Evolutionary conservation across 2,113 vertebrate species (phyloP), one percentile per base, ranked within the genome.

Genomic region (Ramphastos sulfuratus): DNA sequence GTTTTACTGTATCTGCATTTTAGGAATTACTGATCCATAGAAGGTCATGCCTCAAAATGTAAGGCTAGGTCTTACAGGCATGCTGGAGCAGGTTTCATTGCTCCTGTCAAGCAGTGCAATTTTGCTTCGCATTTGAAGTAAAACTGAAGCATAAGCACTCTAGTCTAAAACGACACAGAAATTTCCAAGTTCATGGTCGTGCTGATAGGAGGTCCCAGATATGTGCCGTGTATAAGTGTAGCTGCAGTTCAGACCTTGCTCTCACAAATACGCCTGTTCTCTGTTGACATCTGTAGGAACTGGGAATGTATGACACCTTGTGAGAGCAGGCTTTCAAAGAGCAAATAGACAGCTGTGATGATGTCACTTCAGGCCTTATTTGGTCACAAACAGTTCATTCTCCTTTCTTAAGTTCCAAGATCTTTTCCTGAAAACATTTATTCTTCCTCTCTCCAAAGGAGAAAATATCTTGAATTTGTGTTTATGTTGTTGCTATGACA

Each of bases 401-500:
- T 96, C 72, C 81, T 96, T 95, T 95, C 87, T 92, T 18, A 94
- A 92, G 81, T 92, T 89, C 80, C 92, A 85, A 75, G 54, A 67
- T 75, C 82, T 94, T 94, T 67, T 85, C 80, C 76, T 92, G 73
- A 94, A 96, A 96, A 94, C 82, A 48, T 76, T 90, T 91, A 88
- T 70, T 90, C 93, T 96, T 95, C 76, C 82, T 72, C 20, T 54
- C 58, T 96, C 65, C 66, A 16, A 91, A 85, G 81, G 74, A 86
- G 93, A 93, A 78, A 90, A 81, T 87, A 96, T 75, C 89, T 78
- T 70, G 54, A 83, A 85, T 96, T 92, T 92, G 67, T 97, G 73
- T 97, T 97, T 97, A 91, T 97, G 72, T 94, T 78, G 97, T 98
- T 98, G 97, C 98, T 95, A 96, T 96, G 97, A 87, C 75, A 85